Percentiles rank a stretch among this genome's conserved stretches.
Evolutionary conservation across 37 sponge, comb jelly and placozoan genomes (phyloP).

Genomic region (Haliclona indistincta): DNA sequence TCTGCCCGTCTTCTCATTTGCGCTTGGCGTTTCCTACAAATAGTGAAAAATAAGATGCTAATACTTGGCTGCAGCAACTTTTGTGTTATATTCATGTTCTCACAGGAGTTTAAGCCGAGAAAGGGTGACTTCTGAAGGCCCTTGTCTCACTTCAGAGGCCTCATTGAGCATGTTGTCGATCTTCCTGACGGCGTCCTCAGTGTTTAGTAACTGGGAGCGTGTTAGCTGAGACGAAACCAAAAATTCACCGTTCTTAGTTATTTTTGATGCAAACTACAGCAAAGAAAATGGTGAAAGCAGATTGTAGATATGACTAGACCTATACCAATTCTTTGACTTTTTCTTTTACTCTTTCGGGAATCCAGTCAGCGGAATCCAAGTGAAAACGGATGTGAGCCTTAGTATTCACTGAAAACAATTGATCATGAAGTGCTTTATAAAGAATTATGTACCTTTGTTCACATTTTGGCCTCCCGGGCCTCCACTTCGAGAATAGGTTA

Average conservation of each 20-base stretch:
- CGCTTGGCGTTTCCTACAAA: conserved; percentile 59
- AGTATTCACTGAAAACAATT: conserved; percentile 67
- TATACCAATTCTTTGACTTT: conserved; percentile 52
- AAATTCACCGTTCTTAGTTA: conserved; percentile 75
- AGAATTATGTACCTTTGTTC: conserved; percentile 76
- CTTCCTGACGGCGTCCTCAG: conserved; percentile 65
- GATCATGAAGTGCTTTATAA: background rate
- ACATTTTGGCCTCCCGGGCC: conserved; percentile 98
- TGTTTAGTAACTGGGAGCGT: conserved; percentile 69
- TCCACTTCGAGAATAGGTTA: conserved; percentile 68
- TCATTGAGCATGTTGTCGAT: conserved; percentile 46
- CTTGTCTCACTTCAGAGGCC: conserved; percentile 69
- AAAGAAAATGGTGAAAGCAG: background rate
- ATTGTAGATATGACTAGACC: background rate
- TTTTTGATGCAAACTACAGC: conserved; percentile 57
- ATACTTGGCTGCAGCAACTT: background rate
- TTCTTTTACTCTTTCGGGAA: conserved; percentile 79
- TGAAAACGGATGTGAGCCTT: conserved; percentile 86
- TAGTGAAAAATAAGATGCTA: background rate
- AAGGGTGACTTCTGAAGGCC: conserved; percentile 60
- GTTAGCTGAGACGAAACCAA: conserved; percentile 59
- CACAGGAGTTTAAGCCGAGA: conserved; percentile 75
- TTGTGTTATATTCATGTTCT: conserved; percentile 3
- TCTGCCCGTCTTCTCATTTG: conserved; percentile 48
- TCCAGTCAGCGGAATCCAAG: conserved; percentile 80